phyloP scores from a whole-genome alignment of 2,888 invertebrate genomes.

The Oeneis ivallda region DNA sequence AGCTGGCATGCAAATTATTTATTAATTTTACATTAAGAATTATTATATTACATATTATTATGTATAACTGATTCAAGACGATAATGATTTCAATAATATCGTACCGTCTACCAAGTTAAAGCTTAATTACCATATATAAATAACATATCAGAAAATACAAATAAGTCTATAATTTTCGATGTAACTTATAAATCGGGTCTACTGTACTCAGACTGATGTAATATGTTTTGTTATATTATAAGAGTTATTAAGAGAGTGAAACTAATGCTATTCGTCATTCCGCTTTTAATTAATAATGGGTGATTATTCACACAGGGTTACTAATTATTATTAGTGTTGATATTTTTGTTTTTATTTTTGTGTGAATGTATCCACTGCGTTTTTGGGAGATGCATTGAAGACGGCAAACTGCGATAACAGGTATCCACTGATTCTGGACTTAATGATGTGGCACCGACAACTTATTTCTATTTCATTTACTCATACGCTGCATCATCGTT shows the following conservation, averaged over 20 bases:
- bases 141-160: too few relatives aligned
- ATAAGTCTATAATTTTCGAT: too few relatives aligned
- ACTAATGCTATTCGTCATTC: slow-evolving; percentile 32
- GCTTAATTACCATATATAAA: too few relatives aligned
- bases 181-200: too few relatives aligned
- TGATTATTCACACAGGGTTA: slow-evolving; percentile 41
- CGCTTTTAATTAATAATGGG: slow-evolving; percentile 33
- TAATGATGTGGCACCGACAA: slow-evolving; percentile 80
- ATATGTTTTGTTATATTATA: too few relatives aligned
- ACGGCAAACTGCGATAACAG: slow-evolving; percentile 76
- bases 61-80: too few relatives aligned
- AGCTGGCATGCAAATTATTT: too few relatives aligned
- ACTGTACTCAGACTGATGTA: too few relatives aligned
- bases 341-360: slow-evolving; percentile 31
- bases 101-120: too few relatives aligned
- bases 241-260: neutral
- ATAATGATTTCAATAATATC: too few relatives aligned
- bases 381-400: slow-evolving; percentile 54
- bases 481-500: slow-evolving; percentile 69
- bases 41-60: too few relatives aligned
- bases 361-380: slow-evolving; percentile 44
- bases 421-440: slow-evolving; percentile 54
- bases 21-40: too few relatives aligned
- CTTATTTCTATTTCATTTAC: slow-evolving; percentile 49
- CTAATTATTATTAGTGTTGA: slow-evolving; percentile 30